phyloP scores from a whole-genome alignment of 2,888 invertebrate species.

The Nomada fucata region DNA sequence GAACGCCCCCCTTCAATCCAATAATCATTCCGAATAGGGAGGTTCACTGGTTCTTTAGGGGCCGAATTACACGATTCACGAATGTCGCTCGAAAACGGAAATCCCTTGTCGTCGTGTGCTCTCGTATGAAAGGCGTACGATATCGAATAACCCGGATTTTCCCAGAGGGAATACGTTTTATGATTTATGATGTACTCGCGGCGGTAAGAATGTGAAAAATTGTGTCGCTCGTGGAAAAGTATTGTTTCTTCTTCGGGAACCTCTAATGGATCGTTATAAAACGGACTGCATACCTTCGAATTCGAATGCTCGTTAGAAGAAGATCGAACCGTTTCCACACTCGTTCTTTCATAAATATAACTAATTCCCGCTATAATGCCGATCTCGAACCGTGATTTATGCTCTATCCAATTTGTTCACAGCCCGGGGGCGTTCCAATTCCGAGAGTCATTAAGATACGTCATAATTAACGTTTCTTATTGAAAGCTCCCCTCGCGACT shows the following conservation, averaged over 20 bases:
- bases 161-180: conserved; percentile 50
- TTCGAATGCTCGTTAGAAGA: neutral
- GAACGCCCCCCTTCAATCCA: conserved; percentile 20
- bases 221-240: neutral
- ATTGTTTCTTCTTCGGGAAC: neutral
- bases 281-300: neutral
- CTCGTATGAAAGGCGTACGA: conserved; percentile 48
- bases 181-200: conserved; percentile 23
- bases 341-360: neutral
- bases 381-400: neutral
- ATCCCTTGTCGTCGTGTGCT: conserved; percentile 55
- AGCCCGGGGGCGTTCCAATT: neutral
- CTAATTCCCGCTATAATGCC: neutral
- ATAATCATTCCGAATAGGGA: conserved; percentile 33
- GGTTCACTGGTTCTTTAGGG: conserved; percentile 34
- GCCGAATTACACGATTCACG: conserved; percentile 57
- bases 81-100: conserved; percentile 60
- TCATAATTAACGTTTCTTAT: neutral
- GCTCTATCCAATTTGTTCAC: neutral
- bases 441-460: neutral
- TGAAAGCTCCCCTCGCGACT: neutral
- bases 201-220: neutral
- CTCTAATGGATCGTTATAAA: neutral
- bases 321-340: neutral
- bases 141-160: conserved; percentile 66